Conservation (phyloP, 2,888 invertebrate genomes). For the Acronicta aceris region DNA sequence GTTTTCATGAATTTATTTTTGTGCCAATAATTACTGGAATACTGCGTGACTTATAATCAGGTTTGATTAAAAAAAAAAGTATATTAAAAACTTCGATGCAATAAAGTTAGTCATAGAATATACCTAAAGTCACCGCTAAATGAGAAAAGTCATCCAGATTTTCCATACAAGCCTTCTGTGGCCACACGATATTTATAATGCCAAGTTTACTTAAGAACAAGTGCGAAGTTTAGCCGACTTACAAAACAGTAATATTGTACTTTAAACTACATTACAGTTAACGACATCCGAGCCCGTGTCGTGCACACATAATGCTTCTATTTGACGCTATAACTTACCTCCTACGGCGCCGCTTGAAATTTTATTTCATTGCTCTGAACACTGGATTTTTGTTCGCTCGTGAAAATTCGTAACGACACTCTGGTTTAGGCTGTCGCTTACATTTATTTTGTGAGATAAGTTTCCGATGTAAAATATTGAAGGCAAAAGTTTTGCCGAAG, state of each 20-base stretch:
- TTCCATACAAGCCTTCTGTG: constrained; percentile 39
- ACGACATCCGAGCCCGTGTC: constrained; percentile 47
- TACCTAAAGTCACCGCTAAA: not conserved
- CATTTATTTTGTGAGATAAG: constrained; percentile 12
- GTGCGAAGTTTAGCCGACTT: constrained; percentile 58
- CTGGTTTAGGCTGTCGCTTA: constrained; percentile 4
- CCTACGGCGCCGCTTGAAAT: constrained; percentile 40
- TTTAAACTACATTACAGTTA: constrained; percentile 61
- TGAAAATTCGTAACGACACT: constrained; percentile 23
- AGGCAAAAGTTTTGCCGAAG: constrained; percentile 14
- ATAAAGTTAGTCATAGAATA: no score
- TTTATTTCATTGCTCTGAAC: constrained; percentile 42
- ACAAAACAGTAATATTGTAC: constrained; percentile 59
- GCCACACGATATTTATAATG: constrained; percentile 59
- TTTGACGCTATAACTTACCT: constrained; percentile 53
- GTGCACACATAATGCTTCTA: constrained; percentile 48
- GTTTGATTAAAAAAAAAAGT: no score
- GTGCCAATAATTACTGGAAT: no score
- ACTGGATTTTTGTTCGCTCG: constrained; percentile 30
- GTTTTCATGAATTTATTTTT: no score
- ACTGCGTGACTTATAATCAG: no score
- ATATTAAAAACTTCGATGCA: no score
- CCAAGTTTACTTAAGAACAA: constrained; percentile 52
- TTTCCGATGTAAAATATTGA: constrained; percentile 13
- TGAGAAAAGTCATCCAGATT: constrained; percentile 2